phyloP scores from a whole-genome alignment of 2,888 invertebrate species.

The Temnothorax ravouxi region DNA sequence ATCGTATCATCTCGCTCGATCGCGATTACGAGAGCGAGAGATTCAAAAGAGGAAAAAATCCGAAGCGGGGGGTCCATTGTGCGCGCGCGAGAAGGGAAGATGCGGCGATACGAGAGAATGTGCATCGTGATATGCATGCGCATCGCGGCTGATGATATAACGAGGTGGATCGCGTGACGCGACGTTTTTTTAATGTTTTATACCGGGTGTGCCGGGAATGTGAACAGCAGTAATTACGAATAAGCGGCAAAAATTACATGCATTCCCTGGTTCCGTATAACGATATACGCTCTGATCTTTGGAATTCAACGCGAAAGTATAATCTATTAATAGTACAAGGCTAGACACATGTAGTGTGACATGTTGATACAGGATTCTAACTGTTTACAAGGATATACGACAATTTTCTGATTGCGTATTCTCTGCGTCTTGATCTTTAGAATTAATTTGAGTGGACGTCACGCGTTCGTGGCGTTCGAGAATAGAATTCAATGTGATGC shows the following conservation, averaged over 20 bases:
- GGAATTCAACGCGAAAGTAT: neutral
- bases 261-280: neutral
- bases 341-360: neutral
- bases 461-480: neutral
- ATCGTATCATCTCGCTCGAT: neutral
- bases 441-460: neutral
- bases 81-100: constrained; percentile 2
- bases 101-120: constrained; percentile 6
- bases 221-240: constrained; percentile 5
- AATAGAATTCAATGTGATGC: neutral
- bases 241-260: neutral
- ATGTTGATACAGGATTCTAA: neutral
- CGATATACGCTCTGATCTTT: neutral
- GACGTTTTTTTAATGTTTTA: neutral
- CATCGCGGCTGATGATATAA: constrained; percentile 25
- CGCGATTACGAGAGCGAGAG: neutral
- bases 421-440: neutral
- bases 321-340: constrained; percentile 18
- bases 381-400: too few species aligned
- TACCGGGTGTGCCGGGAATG: constrained; percentile 19
- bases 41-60: neutral
- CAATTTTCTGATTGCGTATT: neutral
- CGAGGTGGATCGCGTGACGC: constrained; percentile 29
- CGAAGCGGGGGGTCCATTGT: neutral
- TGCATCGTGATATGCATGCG: neutral